Evolutionary conservation across 1,140 invertebrate genomes (phyloP), one percentile per base, ranked within the genome.

Genomic region (Augochlora pura): DNA sequence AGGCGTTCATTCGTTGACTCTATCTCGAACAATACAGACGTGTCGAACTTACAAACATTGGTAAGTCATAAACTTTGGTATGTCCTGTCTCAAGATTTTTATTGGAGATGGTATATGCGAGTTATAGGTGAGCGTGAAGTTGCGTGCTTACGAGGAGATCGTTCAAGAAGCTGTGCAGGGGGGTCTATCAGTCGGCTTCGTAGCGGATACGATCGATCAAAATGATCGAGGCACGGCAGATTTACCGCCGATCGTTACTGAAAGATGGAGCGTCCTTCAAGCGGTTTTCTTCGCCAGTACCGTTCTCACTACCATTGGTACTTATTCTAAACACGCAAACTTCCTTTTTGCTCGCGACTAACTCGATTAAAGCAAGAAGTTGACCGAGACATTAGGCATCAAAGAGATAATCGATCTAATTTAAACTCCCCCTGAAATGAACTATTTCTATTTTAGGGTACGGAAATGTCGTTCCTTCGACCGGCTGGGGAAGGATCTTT

Each of bases 401-500:
- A 21, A n/a, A 52, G 2, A 18, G 1, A 21, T 16, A 0, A 21
- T 54, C 4, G 42, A 32, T 46, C 42, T 14, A 46, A 46, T 14
- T 46, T 46, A 14, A 46, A 10, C 42, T 46, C 10, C 42, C 2
- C 10, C 14, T 46, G 12, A 14, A 46, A 46, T 46, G 12, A 14
- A 46, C 12, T 46, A 46, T 46, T 46, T 21, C 16, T 52, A 57
- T 62, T 60, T 93, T 93, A 98, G 98, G 98, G 76, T 99, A 99
- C 92, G 98, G 98, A 64, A 98, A 99, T 90, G 97, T 99, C 82
- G 97, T 97, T 18, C 98, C 98, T 1, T 95, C 96, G 49, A 99
- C 98, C 5, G 94, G 94, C 76, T 94, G 95, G 90, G 98, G 98
- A 12, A 95, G 97, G 73, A 93, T 96, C 38, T 97, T 99, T 89